Percentiles rank a stretch among this genome's conserved stretches.
Conservation (phyloP, 2,113 vertebrate species). For the Ageneiosus marmoratus region DNA sequence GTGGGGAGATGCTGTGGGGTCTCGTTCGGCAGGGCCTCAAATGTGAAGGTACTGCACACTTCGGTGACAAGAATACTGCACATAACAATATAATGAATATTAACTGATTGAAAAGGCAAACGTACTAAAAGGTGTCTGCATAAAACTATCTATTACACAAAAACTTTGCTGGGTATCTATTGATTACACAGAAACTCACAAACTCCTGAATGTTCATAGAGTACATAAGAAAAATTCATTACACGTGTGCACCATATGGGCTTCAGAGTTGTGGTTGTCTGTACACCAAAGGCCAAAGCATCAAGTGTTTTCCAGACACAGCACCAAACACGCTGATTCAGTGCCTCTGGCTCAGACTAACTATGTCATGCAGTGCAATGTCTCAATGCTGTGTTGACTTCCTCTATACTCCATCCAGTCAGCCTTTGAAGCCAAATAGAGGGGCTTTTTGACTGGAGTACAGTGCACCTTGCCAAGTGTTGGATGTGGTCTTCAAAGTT, state of each 20-base stretch:
- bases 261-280: background rate
- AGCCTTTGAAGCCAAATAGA: constrained; percentile 55
- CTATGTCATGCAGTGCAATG: constrained; percentile 33
- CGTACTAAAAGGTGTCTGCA: background rate
- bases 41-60: constrained; percentile 86
- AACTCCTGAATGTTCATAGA: constrained; percentile 8
- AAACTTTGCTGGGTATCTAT: background rate
- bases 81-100: background rate
- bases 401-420: constrained; percentile 23
- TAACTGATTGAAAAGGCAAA: background rate
- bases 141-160: background rate
- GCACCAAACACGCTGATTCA: constrained; percentile 8
- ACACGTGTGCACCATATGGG: constrained; percentile 7
- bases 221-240: constrained; percentile 10
- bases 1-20: constrained; percentile 99
- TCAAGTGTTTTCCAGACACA: constrained; percentile 19
- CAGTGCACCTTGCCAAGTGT: constrained; percentile 32
- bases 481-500: constrained; percentile 45
- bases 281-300: background rate
- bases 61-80: background rate
- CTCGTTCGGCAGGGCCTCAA: constrained; percentile 97
- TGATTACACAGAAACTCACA: background rate
- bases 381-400: constrained; percentile 44
- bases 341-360: constrained; percentile 21
- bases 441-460: constrained; percentile 41